A percentile compares a stretch with the other conserved stretches of the same genome.
These are phyloP conservation scores for Panulirus ornatus DNA, from an alignment of 1,140 invertebrate species.

Conservation along the genomic window DNA sequence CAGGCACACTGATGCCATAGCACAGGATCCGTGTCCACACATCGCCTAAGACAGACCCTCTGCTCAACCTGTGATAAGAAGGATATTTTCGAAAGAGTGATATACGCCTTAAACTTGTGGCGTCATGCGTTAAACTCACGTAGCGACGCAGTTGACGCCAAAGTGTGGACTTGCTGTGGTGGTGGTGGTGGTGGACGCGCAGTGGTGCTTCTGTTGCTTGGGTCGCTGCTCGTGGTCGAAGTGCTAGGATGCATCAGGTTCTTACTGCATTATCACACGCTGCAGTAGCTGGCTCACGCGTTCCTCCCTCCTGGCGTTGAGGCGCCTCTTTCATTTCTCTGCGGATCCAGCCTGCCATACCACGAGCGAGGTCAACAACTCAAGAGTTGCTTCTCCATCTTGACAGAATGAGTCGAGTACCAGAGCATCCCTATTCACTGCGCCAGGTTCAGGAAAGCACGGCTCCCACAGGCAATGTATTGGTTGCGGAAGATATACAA, in stretches of 20 bases:
- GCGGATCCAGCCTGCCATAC: neutral
- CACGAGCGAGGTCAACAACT: no score
- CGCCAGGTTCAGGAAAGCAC: neutral
- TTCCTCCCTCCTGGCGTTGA: neutral
- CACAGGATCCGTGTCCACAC: no score
- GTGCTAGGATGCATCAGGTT: neutral
- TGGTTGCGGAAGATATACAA: neutral
- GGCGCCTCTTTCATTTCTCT: neutral
- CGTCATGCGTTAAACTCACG: neutral
- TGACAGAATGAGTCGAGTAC: neutral
- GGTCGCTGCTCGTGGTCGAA: neutral
- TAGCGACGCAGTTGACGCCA: no score
- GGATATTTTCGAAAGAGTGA: neutral
- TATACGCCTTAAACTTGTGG: neutral
- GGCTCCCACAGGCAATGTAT: neutral
- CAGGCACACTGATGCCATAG: no score
- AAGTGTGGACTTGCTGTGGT: neutral
- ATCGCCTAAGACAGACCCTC: neutral
- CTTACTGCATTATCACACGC: neutral
- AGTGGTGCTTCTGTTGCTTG: no score
- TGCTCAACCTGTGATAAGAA: neutral
- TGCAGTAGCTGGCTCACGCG: neutral
- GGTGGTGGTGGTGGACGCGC: neutral
- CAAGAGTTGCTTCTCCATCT: neutral
- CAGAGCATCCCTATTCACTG: slow-evolving; percentile 7